phyloP scores from a whole-genome alignment of 2,113 vertebrate species.

The Protobothrops mucrosquamatus region DNA sequence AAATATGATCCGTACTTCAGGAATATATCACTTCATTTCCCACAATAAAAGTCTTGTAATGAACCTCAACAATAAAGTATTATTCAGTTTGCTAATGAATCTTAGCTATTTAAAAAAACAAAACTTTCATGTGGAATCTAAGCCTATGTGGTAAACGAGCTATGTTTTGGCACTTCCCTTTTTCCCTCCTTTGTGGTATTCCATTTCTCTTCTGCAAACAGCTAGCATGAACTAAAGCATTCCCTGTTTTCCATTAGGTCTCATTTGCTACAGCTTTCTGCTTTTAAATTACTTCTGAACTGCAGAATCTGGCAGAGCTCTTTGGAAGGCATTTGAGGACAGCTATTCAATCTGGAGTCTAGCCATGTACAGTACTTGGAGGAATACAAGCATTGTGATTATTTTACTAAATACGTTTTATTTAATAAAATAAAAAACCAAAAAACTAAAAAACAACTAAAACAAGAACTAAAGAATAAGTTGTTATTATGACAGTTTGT shows the following conservation, averaged over 20 bases:
- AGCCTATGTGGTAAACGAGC: conserved; percentile 39
- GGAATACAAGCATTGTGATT: conserved; percentile 73
- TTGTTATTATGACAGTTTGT: conserved; percentile 54
- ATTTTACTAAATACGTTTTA: conserved; percentile 72
- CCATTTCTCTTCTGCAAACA: conserved; percentile 61
- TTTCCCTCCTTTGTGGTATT: conserved; percentile 50
- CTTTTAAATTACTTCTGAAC: conserved; percentile 82
- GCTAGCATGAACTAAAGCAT: conserved; percentile 66
- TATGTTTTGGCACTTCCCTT: conserved; percentile 37
- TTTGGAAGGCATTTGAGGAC: conserved; percentile 80
- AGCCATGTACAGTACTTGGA: conserved; percentile 81
- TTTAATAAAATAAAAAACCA: conserved; percentile 42
- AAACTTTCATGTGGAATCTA: conserved; percentile 30
- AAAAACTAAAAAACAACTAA: conserved; percentile 46
- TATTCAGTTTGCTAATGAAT: conserved; percentile 30
- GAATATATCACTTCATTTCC: conserved; percentile 17
- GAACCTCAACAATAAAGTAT: conserved; percentile 26
- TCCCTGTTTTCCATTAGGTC: conserved; percentile 79
- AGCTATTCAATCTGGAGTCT: conserved; percentile 77
- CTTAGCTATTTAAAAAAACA: conserved; percentile 34
- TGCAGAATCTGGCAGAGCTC: conserved; percentile 75
- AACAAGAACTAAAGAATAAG: conserved; percentile 62
- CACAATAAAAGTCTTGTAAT: conserved; percentile 12
- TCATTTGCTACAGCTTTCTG: conserved; percentile 81
- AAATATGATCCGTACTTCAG: conserved; percentile 16